A percentile compares a stretch with the other conserved stretches of the same genome.
phyloP scores from a whole-genome alignment of 2,888 invertebrate species.

The Acanthosepion pharaonis region DNA sequence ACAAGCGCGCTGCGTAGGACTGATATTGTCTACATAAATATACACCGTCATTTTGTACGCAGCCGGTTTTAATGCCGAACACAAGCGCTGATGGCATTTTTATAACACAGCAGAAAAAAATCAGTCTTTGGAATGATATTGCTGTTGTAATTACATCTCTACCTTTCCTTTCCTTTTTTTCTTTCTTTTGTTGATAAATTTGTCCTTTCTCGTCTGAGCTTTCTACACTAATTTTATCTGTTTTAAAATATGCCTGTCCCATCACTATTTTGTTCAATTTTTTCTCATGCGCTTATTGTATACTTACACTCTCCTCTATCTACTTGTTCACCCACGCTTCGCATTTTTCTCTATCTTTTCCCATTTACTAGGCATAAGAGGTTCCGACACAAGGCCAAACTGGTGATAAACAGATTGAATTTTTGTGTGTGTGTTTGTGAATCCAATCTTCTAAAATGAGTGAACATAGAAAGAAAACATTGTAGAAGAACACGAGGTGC shows the following conservation, averaged over 20 bases:
- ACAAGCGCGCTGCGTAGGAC: not conserved
- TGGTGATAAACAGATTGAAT: too few species aligned
- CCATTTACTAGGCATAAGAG: too few species aligned
- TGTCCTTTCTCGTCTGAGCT: not conserved
- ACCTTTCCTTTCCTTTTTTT: not conserved
- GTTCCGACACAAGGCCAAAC: too few species aligned
- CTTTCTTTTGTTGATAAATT: not conserved
- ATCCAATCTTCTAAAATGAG: too few species aligned
- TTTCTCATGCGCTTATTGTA: too few species aligned
- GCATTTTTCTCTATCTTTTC: too few species aligned
- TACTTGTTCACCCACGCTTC: too few species aligned
- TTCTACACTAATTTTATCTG: not conserved
- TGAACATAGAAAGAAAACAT: too few species aligned
- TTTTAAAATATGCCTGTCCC: not conserved
- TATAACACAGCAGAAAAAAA: not conserved
- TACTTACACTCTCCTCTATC: too few species aligned
- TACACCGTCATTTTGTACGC: not conserved
- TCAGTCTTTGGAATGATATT: not conserved
- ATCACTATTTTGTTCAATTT: too few species aligned
- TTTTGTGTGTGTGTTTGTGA: too few species aligned
- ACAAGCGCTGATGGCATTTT: not conserved
- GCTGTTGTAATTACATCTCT: not conserved
- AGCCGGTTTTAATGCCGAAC: not conserved
- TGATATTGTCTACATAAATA: conserved; percentile 20
- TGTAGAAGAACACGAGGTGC: too few species aligned